Percentiles rank a stretch among this genome's conserved stretches.
These are phyloP conservation scores for Varecia variegata DNA, from an alignment of 2,797 vertebrate genomes.

Conservation along the genomic window DNA sequence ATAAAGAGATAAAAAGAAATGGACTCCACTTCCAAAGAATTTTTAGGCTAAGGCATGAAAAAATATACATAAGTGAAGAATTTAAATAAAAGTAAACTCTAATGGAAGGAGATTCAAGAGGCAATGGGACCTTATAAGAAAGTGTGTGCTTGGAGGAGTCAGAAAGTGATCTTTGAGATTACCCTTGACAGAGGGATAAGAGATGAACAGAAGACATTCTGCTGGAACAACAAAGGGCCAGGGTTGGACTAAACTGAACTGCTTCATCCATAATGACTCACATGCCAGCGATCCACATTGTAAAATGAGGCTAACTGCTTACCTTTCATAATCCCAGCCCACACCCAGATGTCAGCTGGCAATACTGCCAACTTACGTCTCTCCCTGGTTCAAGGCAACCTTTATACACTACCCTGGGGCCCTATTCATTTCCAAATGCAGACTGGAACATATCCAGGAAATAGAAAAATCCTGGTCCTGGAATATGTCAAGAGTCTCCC, in stretches of 20 bases:
- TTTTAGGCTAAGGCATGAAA: background rate
- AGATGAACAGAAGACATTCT: background rate
- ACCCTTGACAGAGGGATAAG: background rate
- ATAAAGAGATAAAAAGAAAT: background rate
- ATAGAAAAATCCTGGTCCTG: background rate
- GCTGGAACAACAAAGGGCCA: background rate
- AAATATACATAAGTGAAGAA: background rate
- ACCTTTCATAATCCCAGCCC: background rate
- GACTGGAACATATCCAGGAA: background rate
- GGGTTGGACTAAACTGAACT: background rate
- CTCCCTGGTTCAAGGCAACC: background rate
- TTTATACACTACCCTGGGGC: background rate
- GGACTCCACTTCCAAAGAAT: background rate
- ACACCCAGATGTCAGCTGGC: background rate
- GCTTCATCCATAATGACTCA: background rate
- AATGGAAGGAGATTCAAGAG: background rate
- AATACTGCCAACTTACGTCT: background rate
- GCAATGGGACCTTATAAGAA: background rate
- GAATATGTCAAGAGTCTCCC: background rate
- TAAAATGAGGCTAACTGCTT: background rate
- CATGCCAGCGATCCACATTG: rapidly evolving
- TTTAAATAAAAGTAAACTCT: background rate
- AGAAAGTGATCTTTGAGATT: background rate
- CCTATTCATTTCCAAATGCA: background rate
- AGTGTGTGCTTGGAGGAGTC: background rate